Evolutionary conservation across 2,888 invertebrate species (phyloP).

Genomic region (Trypoxylon attenuatum): DNA sequence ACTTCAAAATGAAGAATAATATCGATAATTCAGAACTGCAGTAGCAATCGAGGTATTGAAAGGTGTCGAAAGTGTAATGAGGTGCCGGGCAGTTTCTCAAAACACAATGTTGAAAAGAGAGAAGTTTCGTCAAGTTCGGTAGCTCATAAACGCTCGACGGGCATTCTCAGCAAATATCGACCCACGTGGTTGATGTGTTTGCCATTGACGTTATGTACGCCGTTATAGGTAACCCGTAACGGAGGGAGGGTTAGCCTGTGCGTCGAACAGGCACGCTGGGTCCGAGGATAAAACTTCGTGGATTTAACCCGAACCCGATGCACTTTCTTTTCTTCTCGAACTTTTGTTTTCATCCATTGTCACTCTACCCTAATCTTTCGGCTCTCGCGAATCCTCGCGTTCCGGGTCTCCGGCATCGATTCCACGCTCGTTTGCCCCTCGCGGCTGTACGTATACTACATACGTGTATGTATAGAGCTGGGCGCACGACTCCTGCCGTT

Average conservation of each 20-base stretch:
- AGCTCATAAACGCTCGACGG: not conserved
- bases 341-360: slow-evolving; percentile 2
- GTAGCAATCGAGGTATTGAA: not conserved
- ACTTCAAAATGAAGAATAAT: too few species aligned
- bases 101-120: not conserved
- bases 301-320: not conserved
- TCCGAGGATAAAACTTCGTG: too few species aligned
- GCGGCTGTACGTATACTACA: not conserved
- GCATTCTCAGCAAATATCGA: not conserved
- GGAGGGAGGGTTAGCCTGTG: not conserved
- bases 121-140: not conserved
- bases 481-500: too few species aligned
- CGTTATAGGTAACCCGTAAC: not conserved
- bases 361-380: not conserved
- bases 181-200: slow-evolving; percentile 2
- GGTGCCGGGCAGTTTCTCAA: not conserved
- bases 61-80: not conserved
- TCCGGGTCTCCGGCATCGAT: not conserved
- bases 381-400: not conserved
- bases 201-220: not conserved
- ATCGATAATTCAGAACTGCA: too few species aligned
- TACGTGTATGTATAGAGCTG: too few species aligned
- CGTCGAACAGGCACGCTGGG: slow-evolving; percentile 3
- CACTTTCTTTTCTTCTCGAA: not conserved
- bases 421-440: not conserved